Evolutionary conservation across 2,888 invertebrate genomes (phyloP), one percentile per base, ranked within the genome.

Genomic region (Diarsia mendica): DNA sequence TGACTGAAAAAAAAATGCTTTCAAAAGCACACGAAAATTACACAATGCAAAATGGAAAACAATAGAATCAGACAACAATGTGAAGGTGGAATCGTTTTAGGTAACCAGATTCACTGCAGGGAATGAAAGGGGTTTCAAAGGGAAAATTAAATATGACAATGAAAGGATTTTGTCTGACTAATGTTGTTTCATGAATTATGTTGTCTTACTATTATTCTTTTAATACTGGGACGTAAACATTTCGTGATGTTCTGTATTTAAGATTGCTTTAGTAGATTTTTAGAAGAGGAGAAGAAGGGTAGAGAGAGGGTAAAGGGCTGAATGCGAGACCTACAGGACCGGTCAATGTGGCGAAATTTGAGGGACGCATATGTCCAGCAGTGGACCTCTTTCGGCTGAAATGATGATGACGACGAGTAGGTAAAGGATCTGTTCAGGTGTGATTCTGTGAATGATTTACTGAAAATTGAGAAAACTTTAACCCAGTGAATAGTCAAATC

Each of bases 1-100:
- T 13, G 13, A n/a, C 49, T 49, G 79, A 23, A 79, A 78, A 79
- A 78, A 77, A 77, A 46, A 44, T 20, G 18, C 48, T 79, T 33
- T 49, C 18, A 60, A 67, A 69, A 71, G 58, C 79, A 53, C 48
- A 49, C 48, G 48, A 67, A 83, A 39, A 79, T 67, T 65, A 67
- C 48, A 65, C 71, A 80, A 83, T 71, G 53, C 67, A 65, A 33
- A 67, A 64, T 67, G 84, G 75, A 82, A 85, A 83, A 85, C 77
- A 84, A 82, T 80, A 71, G 80, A 65, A 11, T 48, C 79, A 83
- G 67, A 83, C 78, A 82, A 82, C 79, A 79, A 64, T 63, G 68
- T 72, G 51, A 68, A 77, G 72, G 77, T 74, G 48, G 58, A 73
- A 83, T 71, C 67, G 71, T 80, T 80, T 80, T 78, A 58, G 55